Evolutionary conservation across 2,888 invertebrate species (phyloP), one percentile per base, ranked within the genome.

Genomic region (Nymphalis urticae): DNA sequence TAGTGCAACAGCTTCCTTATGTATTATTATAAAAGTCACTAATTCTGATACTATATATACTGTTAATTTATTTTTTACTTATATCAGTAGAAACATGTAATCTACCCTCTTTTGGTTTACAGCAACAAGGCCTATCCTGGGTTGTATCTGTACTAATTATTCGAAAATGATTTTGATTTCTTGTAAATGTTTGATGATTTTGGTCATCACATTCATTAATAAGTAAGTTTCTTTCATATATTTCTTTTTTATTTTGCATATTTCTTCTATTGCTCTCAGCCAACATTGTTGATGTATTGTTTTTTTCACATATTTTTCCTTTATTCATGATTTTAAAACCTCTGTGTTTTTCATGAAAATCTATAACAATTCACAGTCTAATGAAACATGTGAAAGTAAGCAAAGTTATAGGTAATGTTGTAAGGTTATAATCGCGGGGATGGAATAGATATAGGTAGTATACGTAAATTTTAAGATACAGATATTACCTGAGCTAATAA

Each of bases 111-210:
- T 65, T 72, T 2, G 74, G 63, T 9, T 70, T 6, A 70, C 82
- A 82, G 63, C 80, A 80, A 60, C 86, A 87, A 0, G 87, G 87
- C 65, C 85, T 79, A 56, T 87, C 85, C 32, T 75, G 71, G 2
- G 82, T 81, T 1, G 87, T 87, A 36, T 87, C 87, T 16, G 80
- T 76, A 62, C 77, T 75, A 2, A 80, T 72, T 21, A 71, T 72
- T 8, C 73, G 72, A 27, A 60, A 54, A 19, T 47, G 48, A 21
- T 59, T 68, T 64, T 36, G 60, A 13, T 56, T 32, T 56, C 10
- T 16, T 50, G 27, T 54, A 66, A 17, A 53, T 63, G 9, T 47
- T 48, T 21, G 48, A 10, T 51, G n/a, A 8, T 8, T 16, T 53
- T 54, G 53, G 10, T 67, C 24, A 5, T 48, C n/a, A 42, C 56